These are phyloP conservation scores for Liparis tanakae DNA, from an alignment of 2,797 vertebrate genomes.

Conservation along the genomic window DNA sequence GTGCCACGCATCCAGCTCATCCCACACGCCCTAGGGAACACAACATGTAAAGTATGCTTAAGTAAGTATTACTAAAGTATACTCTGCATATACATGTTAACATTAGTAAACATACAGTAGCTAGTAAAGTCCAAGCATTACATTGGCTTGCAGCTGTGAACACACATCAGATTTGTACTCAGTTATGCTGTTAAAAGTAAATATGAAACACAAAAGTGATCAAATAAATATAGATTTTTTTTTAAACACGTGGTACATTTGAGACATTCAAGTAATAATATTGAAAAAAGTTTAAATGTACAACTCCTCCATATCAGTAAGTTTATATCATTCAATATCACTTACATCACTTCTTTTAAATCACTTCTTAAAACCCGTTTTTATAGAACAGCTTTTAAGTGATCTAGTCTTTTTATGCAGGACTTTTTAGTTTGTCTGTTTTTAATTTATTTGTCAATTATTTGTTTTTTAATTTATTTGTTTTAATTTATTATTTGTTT, in stretches of 20 bases:
- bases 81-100: not conserved
- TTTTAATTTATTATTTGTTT: too few species aligned
- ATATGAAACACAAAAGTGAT: not conserved
- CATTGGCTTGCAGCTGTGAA: not conserved
- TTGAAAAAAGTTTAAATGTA: not conserved
- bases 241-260: not conserved
- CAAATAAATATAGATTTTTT: too few species aligned
- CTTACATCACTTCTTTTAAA: too few species aligned
- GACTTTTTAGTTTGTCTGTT: too few species aligned
- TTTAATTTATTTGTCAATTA: too few species aligned
- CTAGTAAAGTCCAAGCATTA: not conserved
- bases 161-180: not conserved
- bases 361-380: too few species aligned
- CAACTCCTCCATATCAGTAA: not conserved
- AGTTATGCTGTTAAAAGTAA: not conserved
- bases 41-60: not conserved
- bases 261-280: not conserved
- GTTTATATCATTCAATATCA: not conserved
- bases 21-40: conserved; percentile 88
- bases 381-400: too few species aligned
- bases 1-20: conserved; percentile 92
- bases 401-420: too few species aligned
- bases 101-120: not conserved
- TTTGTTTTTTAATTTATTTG: too few species aligned
- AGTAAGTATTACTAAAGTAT: too few species aligned